Conservation (phyloP, 2,113 vertebrate genomes). For the Albula glossodonta region DNA sequence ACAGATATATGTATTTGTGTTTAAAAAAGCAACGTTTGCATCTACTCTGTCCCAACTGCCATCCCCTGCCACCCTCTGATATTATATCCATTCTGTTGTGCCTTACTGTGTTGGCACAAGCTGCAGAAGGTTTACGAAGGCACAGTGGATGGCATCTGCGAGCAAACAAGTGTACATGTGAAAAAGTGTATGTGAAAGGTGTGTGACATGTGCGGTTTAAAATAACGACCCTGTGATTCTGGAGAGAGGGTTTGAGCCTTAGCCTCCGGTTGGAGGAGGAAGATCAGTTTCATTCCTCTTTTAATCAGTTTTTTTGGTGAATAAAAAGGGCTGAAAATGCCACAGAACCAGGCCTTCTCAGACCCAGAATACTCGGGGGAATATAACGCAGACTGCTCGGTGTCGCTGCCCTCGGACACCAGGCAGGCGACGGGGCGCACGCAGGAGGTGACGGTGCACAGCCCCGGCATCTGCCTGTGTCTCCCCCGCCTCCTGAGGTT, state of each 20-base stretch:
- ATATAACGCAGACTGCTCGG: slow-evolving; percentile 89
- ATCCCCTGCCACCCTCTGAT: not conserved
- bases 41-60: not conserved
- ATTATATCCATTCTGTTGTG: not conserved
- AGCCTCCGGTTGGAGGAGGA: not conserved
- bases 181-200: not conserved
- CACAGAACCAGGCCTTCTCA: slow-evolving; percentile 83
- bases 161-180: not conserved
- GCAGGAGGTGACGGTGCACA: slow-evolving; percentile 72
- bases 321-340: slow-evolving; percentile 67
- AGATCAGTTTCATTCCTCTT: not conserved
- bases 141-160: not conserved
- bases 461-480: slow-evolving; percentile 70
- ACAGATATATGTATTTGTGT: too few species aligned
- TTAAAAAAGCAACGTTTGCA: not conserved
- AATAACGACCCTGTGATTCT: not conserved
- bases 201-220: not conserved
- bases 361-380: slow-evolving; percentile 84
- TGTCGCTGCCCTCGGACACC: slow-evolving; percentile 78
- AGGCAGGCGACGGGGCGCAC: slow-evolving; percentile 63
- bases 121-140: not conserved
- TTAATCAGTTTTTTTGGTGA: not conserved
- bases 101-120: not conserved
- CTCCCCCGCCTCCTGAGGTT: slow-evolving; percentile 78
- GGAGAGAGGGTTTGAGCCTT: not conserved